Base-by-base conservation (phyloP, 2,113 vertebrate genomes). In the Montifringilla adamsi region DNA sequence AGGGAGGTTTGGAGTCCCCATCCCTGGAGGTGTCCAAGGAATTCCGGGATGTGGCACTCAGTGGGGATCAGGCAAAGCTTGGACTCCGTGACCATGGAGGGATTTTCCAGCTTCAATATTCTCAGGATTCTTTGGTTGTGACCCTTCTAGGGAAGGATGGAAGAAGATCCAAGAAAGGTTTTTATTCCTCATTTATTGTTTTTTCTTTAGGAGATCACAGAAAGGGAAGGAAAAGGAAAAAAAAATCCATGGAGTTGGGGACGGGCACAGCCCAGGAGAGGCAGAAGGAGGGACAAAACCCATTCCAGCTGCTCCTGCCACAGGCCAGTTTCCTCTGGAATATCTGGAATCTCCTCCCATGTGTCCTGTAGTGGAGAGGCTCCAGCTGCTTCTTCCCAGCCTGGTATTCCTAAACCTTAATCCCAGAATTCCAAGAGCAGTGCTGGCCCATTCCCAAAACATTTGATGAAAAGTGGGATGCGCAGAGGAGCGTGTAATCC, bases 81-180 rank as follows among this genome's bases (percentile, higher is more conserved):
- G 17, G 17, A 43, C 30, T 27, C 0, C 0, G 2, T 27, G 63
- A 13, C 1, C 22, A 2, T 8, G 41, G 17, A 56, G 8, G 5
- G 2, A 0, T 47, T 81, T 49, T 47, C 64, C 52, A 68, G 14
- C 43, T 14, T 26, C 13, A 27, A 0, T 5, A 9, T 28, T 81
- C 53, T 64, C 11, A 1, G 44, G 19, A 82, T 49, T 82, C 64
- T 6, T 4, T 47, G 43, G n/a, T 22, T 41, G 5, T 6, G 27
- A 22, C 28, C 22, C n/a, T 58, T 9, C 53, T 14, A 28, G 23
- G 53, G 30, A 50, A 44, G 15, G 15, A 49, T 7, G 30, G 53
- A 59, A 23, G 53, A 15, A n/a, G 9, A 49, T n/a, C 30, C 53
- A 28, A 19, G 11, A 33, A 37, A 21, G 3, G 11, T 7, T 73